Evolutionary conservation across 2,888 invertebrate genomes (phyloP).

Genomic region (Alloscopus bannaensis): DNA sequence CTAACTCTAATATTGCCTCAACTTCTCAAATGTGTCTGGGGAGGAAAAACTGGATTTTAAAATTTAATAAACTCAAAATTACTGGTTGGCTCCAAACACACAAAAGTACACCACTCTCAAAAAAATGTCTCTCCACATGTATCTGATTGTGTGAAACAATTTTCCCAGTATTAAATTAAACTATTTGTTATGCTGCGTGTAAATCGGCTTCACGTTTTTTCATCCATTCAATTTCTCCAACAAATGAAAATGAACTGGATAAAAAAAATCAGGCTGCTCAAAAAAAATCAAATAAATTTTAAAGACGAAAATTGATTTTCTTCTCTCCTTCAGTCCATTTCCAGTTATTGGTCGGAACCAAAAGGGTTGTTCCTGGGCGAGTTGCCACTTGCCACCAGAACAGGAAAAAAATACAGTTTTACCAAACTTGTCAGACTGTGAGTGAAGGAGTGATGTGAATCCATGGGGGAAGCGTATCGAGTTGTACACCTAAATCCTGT

Average conservation of each 20-base stretch:
- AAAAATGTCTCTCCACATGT: background rate
- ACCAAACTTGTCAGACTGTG: slow-evolving; percentile 13
- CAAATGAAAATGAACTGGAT: slow-evolving; percentile 11
- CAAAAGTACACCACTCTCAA: background rate
- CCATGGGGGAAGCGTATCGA: slow-evolving; percentile 35
- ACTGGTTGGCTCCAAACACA: background rate
- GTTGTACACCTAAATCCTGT: slow-evolving; percentile 36
- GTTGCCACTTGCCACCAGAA: too few species aligned
- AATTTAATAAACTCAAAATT: slow-evolving; percentile 33
- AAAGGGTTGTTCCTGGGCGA: too few species aligned
- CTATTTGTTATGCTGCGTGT: slow-evolving; percentile 1
- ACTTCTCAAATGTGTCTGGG: too few species aligned
- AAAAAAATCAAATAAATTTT: background rate
- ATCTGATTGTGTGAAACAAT: slow-evolving; percentile 18
- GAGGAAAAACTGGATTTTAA: slow-evolving; percentile 27
- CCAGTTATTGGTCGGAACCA: background rate
- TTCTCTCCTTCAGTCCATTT: background rate
- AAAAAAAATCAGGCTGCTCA: slow-evolving; percentile 1
- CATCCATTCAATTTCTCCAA: slow-evolving; percentile 12
- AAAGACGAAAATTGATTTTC: slow-evolving; percentile 45
- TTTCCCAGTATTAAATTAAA: slow-evolving; percentile 14
- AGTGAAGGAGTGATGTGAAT: slow-evolving; percentile 16
- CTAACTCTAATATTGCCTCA: background rate
- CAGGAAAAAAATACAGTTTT: too few species aligned
- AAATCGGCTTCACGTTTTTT: too few species aligned